Base-by-base conservation (phyloP, 1,140 invertebrate species). In the Schlechtendalia chinensis region DNA sequence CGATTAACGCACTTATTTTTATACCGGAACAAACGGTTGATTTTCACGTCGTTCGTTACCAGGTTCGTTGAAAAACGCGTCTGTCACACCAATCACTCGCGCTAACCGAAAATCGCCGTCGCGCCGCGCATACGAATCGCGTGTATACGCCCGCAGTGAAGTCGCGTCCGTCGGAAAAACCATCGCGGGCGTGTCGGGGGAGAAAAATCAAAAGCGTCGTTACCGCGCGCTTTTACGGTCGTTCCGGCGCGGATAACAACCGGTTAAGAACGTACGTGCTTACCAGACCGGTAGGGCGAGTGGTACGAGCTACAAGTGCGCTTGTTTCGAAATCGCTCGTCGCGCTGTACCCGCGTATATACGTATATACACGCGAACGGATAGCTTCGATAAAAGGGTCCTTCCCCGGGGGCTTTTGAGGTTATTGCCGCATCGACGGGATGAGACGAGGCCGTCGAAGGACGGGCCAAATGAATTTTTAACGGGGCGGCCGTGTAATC, bases 391-490 rank as follows among this genome's bases (percentile, higher is more conserved):
- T 72, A 72, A 72, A 72, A 54, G 69, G 69, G 69, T 29, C 47
- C 50, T 72, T 72, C 50, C n/a, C n/a, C 69, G 69, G 50, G 69
- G 56, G 75, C 54, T 59, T 77, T 77, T 59, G 50, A 47, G 54
- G 54, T 39, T 39, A 27, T 79, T 59, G 32, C 72, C 19, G 11
- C 39, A 56, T 77, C 54, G 72, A 58, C 54, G 32, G 72, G 19
- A 4, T 14, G 11, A 59, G 59, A 77, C 14, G 72, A 77, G 72
- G 58, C 75, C 58, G 50, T 79, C 45, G 75, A 79, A 79, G 17
- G 56, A 39, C 58, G 19, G 75, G 24, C 32, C 75, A 58, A 61
- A 79, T 79, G 75, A 79, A 79, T 79, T 79, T 63, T 79, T 79
- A 79, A 79, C 75, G 75, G 75, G 17, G 11, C 24, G 69, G 47